Base-by-base conservation (phyloP, 1,140 invertebrate genomes). In the Bathynomus jamesi region DNA sequence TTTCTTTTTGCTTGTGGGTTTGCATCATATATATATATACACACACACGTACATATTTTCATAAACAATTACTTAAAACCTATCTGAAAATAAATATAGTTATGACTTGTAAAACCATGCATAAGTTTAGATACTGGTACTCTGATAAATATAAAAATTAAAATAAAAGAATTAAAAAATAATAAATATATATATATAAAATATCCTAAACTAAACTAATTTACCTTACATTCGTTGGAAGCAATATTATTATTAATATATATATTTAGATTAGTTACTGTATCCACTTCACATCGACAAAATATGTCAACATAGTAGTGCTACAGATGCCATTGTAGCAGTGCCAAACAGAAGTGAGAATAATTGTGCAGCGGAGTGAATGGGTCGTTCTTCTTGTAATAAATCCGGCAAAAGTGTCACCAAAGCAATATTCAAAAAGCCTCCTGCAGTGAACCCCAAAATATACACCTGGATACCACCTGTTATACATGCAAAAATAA, bases 371-470 rank as follows among this genome's bases (percentile, higher is more conserved):
- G 92, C 80, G 0, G 94, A 95, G 82, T 95, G 85, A 80, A 83
- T 85, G 0, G 87, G 85, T 80, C 90, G 88, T 53, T 88, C 86
- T 83, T 98, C 94, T 72, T 84, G 82, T 17, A 97, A 82, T 67
- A 99, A 82, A 81, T 97, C 95, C 3, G 96, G 96, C 73, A 98
- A 84, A 71, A 98, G 90, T 46, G 93, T 95, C 10, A 96, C 93
- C 73, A 98, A 82, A 5, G 94, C 92, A 73, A 99, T 98, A 82
- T 98, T 94, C 17, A 99, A 86, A 82, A 99, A 98, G 10, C 95
- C 94, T 63, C 96, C 96, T 29, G 95, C 92, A 0, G 96, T 97
- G 81, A 98, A 98, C 8, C 95, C 95, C 69, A 97, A 86, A 79
- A 98, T 96, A 94, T 95, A 98, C 2, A 91, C 90, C 8, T 92